These are phyloP conservation scores for Macrophya annulata DNA, from an alignment of 2,888 invertebrate genomes.

Conservation along the genomic window DNA sequence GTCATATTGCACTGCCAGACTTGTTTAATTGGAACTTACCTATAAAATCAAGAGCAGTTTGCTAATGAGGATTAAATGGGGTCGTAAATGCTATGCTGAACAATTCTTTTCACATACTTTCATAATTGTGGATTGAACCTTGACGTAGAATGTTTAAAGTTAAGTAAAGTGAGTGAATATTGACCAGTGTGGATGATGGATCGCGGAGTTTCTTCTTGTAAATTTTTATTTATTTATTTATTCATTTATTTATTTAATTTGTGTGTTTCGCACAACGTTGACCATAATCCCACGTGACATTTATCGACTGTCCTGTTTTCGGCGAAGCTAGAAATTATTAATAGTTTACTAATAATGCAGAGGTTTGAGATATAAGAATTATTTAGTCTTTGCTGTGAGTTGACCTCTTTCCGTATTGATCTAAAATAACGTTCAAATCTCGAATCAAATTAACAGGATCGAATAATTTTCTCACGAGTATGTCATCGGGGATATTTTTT, in stretches of 20 bases:
- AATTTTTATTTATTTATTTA: not conserved
- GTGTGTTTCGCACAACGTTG: not conserved
- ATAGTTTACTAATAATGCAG: not conserved
- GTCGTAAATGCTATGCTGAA: not conserved
- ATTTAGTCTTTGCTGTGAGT: not conserved
- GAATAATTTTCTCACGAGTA: not conserved
- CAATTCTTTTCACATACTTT: not conserved
- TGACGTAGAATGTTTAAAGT: not conserved
- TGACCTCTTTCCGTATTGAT: not conserved
- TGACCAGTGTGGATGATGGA: too few species aligned
- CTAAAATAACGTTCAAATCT: not conserved
- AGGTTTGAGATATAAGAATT: not conserved
- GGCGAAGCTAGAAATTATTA: not conserved
- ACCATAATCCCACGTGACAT: not conserved
- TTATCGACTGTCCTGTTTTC: not conserved
- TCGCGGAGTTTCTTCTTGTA: too few species aligned
- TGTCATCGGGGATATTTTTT: not conserved
- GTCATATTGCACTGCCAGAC: not conserved
- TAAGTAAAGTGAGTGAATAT: too few species aligned
- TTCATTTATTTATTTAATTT: not conserved
- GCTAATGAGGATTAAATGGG: constrained; percentile 12
- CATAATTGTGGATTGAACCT: not conserved
- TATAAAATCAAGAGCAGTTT: not conserved
- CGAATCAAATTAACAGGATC: not conserved
- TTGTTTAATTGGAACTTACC: not conserved